These are phyloP conservation scores for Bettongia penicillata DNA, from an alignment of 2,113 vertebrate species.

Conservation along the genomic window DNA sequence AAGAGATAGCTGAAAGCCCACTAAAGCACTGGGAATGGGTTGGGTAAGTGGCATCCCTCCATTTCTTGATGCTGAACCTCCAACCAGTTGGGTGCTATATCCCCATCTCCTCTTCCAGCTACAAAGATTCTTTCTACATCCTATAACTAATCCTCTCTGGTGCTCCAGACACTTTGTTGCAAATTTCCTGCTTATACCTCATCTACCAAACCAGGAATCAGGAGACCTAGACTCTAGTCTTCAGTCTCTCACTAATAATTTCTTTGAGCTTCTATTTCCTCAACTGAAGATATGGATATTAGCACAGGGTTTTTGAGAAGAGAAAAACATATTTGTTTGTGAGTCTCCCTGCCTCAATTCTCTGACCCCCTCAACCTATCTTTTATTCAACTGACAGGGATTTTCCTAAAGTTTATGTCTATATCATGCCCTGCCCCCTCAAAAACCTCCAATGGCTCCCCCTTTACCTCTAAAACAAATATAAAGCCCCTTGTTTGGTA, in stretches of 20 bases:
- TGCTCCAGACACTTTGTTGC: background rate
- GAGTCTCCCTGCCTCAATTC: background rate
- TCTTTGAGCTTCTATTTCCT: background rate
- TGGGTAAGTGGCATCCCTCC: background rate
- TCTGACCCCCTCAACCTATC: background rate
- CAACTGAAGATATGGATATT: background rate
- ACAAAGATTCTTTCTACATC: background rate
- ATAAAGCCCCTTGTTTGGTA: background rate
- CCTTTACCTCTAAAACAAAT: background rate
- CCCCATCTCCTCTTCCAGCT: background rate
- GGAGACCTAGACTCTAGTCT: background rate
- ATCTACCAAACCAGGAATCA: background rate
- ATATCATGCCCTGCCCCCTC: background rate
- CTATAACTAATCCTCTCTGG: background rate
- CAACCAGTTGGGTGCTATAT: no score
- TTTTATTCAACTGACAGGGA: background rate
- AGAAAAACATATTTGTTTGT: background rate
- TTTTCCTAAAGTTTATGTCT: background rate
- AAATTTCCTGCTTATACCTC: background rate
- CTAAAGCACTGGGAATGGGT: background rate
- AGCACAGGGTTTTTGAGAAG: background rate
- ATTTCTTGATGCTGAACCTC: background rate
- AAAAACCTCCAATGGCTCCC: background rate
- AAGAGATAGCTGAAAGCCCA: background rate
- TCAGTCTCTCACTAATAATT: background rate